Evolutionary conservation across 2,797 vertebrate genomes (phyloP).

Genomic region (Momotus momota): DNA sequence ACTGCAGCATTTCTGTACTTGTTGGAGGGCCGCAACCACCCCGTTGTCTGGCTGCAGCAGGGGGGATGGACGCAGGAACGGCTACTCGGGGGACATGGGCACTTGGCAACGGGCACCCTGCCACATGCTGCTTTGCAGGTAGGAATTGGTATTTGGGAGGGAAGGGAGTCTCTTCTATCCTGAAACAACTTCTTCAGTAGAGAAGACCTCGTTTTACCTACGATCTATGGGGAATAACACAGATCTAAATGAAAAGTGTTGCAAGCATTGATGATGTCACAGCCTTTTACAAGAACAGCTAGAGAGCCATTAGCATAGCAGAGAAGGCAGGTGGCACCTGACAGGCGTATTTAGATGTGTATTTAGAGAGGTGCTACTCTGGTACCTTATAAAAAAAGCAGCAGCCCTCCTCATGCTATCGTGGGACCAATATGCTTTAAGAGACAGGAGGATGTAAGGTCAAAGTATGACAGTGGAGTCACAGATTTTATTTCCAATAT

Average conservation of each 20-base stretch:
- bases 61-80: accelerated
- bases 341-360: neutral
- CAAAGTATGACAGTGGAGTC: neutral
- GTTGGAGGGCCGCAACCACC: neutral
- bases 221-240: neutral
- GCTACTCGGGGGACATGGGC: neutral
- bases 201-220: neutral
- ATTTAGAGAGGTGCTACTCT: neutral
- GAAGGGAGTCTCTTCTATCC: neutral
- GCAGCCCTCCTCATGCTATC: neutral
- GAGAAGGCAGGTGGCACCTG: neutral
- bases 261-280: neutral
- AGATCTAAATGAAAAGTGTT: neutral
- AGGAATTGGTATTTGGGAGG: neutral
- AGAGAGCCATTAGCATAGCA: neutral
- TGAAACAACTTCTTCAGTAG: neutral
- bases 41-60: accelerated
- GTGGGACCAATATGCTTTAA: neutral
- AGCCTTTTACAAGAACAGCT: neutral
- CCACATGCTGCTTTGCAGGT: neutral
- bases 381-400: neutral
- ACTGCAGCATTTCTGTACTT: neutral
- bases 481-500: neutral
- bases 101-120: neutral
- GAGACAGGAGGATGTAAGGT: neutral